Conservation (phyloP, 2,797 vertebrate species). For the Lindbergichthys nudifrons region DNA sequence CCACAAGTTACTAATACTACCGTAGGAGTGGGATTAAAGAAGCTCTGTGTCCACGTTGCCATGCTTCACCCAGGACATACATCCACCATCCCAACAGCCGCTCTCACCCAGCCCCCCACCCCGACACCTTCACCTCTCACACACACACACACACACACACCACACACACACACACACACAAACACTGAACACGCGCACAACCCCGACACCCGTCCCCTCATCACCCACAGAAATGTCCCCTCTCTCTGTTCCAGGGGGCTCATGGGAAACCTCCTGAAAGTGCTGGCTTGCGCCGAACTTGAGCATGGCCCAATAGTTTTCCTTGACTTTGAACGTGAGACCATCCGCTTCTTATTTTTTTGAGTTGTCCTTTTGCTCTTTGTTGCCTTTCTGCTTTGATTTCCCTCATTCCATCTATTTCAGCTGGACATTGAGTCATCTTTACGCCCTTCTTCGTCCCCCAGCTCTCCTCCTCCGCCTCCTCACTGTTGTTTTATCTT, state of each 20-base stretch:
- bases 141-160: conserved; percentile 41
- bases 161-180: conserved; percentile 37
- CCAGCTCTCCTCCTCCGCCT: conserved; percentile 27
- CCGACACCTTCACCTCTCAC: conserved; percentile 53
- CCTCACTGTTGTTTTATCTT: conserved; percentile 35
- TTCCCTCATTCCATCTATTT: conserved; percentile 64
- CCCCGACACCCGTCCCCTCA: conserved; percentile 76
- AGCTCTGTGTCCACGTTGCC: conserved; percentile 72
- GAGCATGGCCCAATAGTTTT: conserved; percentile 98
- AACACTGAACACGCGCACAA: conserved; percentile 66
- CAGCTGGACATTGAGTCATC: conserved; percentile 55
- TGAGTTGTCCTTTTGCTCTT: conserved; percentile 77
- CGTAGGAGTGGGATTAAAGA: conserved; percentile 75
- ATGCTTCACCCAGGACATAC: conserved; percentile 74
- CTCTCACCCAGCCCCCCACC: conserved; percentile 59
- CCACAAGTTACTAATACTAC: neutral
- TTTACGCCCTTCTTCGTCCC: conserved; percentile 30
- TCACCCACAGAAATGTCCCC: conserved; percentile 86
- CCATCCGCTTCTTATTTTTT: conserved; percentile 82
- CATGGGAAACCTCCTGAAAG: conserved; percentile 98
- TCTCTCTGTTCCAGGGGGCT: conserved; percentile 96
- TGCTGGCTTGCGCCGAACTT: conserved; percentile 96
- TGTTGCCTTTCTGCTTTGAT: conserved; percentile 67
- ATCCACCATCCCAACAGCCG: conserved; percentile 65
- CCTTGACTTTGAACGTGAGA: conserved; percentile 99